Percentiles rank a stretch among this genome's conserved stretches.
Evolutionary conservation across 2,797 vertebrate species (phyloP).

Genomic region (Pangasius djambal): DNA sequence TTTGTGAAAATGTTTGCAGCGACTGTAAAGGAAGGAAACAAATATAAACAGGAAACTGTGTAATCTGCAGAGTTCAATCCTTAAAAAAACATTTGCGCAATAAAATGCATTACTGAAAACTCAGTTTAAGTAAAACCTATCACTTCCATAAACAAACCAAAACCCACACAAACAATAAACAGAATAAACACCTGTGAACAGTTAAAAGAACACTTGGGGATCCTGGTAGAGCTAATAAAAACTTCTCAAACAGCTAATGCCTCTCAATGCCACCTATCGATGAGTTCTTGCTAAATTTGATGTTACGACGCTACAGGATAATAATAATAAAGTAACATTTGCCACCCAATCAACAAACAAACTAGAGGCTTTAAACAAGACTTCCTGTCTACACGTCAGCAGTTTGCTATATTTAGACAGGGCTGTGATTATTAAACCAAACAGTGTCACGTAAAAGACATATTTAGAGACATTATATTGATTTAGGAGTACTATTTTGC

Average conservation of each 20-base stretch:
- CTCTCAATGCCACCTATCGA: not conserved
- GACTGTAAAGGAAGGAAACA: conserved; percentile 32
- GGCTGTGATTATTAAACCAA: not conserved
- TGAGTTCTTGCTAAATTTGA: not conserved
- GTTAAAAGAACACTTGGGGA: not conserved
- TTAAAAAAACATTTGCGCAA: conserved; percentile 20
- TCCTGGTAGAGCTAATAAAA: not conserved
- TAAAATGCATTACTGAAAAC: conserved; percentile 11
- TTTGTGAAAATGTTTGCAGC: not conserved
- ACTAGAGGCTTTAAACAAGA: not conserved
- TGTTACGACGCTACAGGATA: not conserved
- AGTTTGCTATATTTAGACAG: not conserved
- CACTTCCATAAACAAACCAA: not conserved
- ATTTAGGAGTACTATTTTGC: not conserved
- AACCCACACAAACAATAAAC: not conserved
- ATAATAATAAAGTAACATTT: not conserved
- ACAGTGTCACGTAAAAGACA: not conserved
- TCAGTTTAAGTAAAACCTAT: not conserved
- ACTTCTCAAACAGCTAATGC: not conserved
- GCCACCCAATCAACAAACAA: not conserved
- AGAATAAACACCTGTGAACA: not conserved
- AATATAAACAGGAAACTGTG: conserved; percentile 34
- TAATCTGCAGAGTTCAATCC: conserved; percentile 30
- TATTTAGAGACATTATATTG: not conserved
- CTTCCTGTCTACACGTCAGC: not conserved